Evolutionary conservation across 2,888 invertebrate species (phyloP), one percentile per base, ranked within the genome.

Genomic region (Sarcophaga carnaria): DNA sequence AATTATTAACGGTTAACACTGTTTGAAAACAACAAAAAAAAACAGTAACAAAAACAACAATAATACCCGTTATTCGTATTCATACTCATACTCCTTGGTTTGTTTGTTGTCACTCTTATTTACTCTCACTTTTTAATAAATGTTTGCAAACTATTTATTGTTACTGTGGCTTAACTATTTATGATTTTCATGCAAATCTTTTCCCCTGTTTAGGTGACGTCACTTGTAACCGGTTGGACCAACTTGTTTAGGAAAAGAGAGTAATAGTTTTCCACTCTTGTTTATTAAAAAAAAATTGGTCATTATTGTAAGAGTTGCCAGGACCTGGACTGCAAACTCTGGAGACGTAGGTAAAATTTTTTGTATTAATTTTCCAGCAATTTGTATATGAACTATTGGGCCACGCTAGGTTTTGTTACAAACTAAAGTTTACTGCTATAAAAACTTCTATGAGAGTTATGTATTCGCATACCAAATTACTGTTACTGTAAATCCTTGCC

Each of bases 41-140:
- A 37, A 37, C 6, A 37, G 8, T 4, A 37, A 10, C 37, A 37
- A 10, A 17, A 79, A 83, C 64, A 25, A 60, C 10, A 77, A 47
- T 47, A 70, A 79, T 84, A 76, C 70, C 77, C 74, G 77, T 80
- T 79, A 47, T 80, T 67, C 64, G 62, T 60, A 75, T 70, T 75
- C 22, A 64, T 75, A 62, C 80, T 84, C 79, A 70, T 60, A 49
- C 25, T 67, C 45, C 37, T 49, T 27, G 37, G 25, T 64, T 22
- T 22, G 25, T 25, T 59, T 37, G 12, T 37, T 45, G 54, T 14
- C 62, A 74, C 72, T 77, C 83, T 22, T 62, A 22, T 49, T 54
- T 80, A 84, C 84, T 87, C 87, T 87, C 84, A 87, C 87, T 87
- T 87, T 84, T 67, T 54, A 37, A 37, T 10, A 37, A 81, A 79